These are phyloP conservation scores for Aldabrachelys gigantea DNA, from an alignment of 2,113 vertebrate species.

Conservation along the genomic window DNA sequence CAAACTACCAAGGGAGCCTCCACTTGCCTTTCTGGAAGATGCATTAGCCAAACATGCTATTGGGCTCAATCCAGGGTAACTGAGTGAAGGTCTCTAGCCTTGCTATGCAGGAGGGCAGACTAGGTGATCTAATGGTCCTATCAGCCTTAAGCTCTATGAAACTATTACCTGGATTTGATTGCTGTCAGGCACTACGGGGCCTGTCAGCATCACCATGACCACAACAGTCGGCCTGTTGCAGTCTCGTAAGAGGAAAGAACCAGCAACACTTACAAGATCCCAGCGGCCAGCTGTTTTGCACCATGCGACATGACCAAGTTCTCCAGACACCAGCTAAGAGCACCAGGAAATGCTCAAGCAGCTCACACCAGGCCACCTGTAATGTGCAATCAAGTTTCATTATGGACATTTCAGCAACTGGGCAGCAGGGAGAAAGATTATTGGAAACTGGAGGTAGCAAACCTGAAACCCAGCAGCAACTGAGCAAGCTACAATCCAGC, in stretches of 20 bases:
- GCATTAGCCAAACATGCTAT: no score
- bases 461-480: no score
- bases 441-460: neutral
- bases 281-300: slow-evolving; percentile 66
- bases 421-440: neutral
- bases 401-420: neutral
- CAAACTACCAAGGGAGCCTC: neutral
- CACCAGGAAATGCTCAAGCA: no score
- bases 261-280: slow-evolving; percentile 74
- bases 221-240: neutral
- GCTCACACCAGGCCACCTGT: neutral
- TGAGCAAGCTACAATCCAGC: neutral
- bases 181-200: neutral
- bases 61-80: neutral
- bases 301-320: slow-evolving; percentile 75
- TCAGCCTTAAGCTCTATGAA: neutral
- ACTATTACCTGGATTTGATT: no score
- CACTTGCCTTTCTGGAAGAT: neutral
- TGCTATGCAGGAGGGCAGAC: no score
- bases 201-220: neutral
- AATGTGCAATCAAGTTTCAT: neutral
- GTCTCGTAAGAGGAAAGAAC: neutral
- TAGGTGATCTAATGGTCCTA: no score
- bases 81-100: neutral
- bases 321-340: neutral